Conservation (phyloP, 2,888 invertebrate genomes). For the Protophormia terraenovae region DNA sequence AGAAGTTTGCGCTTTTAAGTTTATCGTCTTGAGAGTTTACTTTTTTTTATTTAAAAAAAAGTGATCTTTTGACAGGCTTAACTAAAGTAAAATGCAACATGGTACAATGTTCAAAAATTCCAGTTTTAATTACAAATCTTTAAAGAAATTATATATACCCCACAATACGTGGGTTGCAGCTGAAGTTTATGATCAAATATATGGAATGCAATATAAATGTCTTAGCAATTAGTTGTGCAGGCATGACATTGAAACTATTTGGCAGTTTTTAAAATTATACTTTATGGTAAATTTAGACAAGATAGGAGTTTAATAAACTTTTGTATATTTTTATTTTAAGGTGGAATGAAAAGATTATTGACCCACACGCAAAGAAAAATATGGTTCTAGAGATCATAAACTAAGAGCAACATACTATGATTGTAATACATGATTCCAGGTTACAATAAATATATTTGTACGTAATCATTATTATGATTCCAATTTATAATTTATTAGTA, state of each 20-base stretch:
- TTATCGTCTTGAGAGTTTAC: background rate
- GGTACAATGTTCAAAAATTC: slow-evolving; percentile 6
- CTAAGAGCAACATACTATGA: too few species aligned
- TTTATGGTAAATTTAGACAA: background rate
- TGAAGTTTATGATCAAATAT: background rate
- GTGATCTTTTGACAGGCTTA: slow-evolving; percentile 59
- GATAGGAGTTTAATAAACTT: too few species aligned
- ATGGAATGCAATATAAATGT: too few species aligned
- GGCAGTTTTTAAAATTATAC: background rate
- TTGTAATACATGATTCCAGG: too few species aligned
- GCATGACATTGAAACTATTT: background rate
- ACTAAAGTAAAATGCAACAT: slow-evolving; percentile 36
- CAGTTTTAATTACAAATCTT: slow-evolving; percentile 36
- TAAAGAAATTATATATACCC: background rate
- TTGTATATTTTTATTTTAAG: too few species aligned
- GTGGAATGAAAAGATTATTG: too few species aligned
- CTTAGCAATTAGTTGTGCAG: background rate
- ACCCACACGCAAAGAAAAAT: too few species aligned
- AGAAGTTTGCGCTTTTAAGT: slow-evolving; percentile 29
- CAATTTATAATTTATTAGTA: too few species aligned
- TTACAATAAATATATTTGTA: too few species aligned
- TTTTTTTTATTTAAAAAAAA: slow-evolving; percentile 1
- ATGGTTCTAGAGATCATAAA: too few species aligned
- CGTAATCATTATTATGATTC: too few species aligned
- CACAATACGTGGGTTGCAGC: background rate